phyloP scores from a whole-genome alignment of 1,140 invertebrate species.

The Calliopsis andreniformis region DNA sequence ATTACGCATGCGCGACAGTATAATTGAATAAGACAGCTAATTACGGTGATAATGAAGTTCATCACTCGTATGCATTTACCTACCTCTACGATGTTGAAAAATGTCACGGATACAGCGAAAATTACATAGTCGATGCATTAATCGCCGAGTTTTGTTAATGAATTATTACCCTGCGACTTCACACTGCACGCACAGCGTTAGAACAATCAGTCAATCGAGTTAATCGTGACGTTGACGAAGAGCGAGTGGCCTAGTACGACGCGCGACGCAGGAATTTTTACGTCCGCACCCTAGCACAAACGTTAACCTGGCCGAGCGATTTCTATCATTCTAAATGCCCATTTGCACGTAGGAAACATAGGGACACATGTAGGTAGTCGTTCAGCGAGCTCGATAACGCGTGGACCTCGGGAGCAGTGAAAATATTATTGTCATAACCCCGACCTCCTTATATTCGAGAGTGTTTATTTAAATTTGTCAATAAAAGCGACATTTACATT shows the following conservation, averaged over 20 bases:
- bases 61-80: background rate
- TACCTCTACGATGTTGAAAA: background rate
- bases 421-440: background rate
- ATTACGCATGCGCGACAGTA: background rate
- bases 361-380: conserved; percentile 40
- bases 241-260: conserved; percentile 44
- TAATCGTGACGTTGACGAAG: conserved; percentile 61
- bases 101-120: background rate
- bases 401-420: background rate
- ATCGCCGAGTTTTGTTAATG: conserved; percentile 55
- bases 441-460: no score
- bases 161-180: conserved; percentile 49
- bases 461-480: background rate
- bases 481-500: background rate
- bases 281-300: conserved; percentile 9
- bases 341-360: conserved; percentile 16
- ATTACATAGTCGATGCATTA: conserved; percentile 28
- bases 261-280: conserved; percentile 52
- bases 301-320: conserved; percentile 42
- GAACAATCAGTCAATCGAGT: conserved; percentile 45
- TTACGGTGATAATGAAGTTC: background rate
- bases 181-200: conserved; percentile 6
- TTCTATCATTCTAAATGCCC: conserved; percentile 45
- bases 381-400: background rate
- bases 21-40: conserved; percentile 22